Evolutionary conservation across 2,888 invertebrate genomes (phyloP).

Genomic region (Phaonia tiefii): DNA sequence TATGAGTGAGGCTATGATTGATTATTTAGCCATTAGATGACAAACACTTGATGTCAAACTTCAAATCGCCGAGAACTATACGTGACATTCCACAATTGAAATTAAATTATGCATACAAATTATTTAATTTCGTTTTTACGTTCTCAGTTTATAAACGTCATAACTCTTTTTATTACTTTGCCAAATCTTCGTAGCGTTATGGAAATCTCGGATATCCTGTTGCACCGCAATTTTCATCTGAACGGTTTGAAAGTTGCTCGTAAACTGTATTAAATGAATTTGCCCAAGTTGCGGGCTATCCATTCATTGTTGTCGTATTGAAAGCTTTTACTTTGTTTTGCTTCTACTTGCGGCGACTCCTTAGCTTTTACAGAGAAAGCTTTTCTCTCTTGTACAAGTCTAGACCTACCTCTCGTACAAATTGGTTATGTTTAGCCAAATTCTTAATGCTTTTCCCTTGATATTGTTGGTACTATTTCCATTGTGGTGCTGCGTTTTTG

Average conservation of each 20-base stretch:
- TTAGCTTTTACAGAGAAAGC: constrained; percentile 23
- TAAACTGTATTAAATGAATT: constrained; percentile 56
- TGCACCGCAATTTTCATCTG: constrained; percentile 43
- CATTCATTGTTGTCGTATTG: constrained; percentile 21
- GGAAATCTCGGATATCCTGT: not conserved
- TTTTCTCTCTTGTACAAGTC: not conserved
- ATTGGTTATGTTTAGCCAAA: constrained; percentile 31
- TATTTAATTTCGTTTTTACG: too few relatives aligned
- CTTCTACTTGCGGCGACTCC: constrained; percentile 9
- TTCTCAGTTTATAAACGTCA: too few relatives aligned
- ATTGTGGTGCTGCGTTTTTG: not conserved
- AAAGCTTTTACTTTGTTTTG: constrained; percentile 7
- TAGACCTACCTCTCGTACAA: not conserved
- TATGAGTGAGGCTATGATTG: too few relatives aligned
- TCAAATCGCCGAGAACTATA: not conserved
- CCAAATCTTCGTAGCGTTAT: not conserved
- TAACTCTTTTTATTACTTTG: not conserved
- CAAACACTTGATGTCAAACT: too few relatives aligned
- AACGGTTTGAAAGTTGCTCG: constrained; percentile 64
- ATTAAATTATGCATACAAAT: too few relatives aligned
- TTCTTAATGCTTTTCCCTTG: constrained; percentile 27
- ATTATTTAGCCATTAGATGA: too few relatives aligned
- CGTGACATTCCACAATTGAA: not conserved
- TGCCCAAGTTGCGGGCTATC: not conserved
- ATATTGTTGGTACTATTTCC: constrained; percentile 23